Percentiles rank a stretch among this genome's conserved stretches.
Conservation (phyloP, 2,113 vertebrate species). For the Triplophysa siluroides region DNA sequence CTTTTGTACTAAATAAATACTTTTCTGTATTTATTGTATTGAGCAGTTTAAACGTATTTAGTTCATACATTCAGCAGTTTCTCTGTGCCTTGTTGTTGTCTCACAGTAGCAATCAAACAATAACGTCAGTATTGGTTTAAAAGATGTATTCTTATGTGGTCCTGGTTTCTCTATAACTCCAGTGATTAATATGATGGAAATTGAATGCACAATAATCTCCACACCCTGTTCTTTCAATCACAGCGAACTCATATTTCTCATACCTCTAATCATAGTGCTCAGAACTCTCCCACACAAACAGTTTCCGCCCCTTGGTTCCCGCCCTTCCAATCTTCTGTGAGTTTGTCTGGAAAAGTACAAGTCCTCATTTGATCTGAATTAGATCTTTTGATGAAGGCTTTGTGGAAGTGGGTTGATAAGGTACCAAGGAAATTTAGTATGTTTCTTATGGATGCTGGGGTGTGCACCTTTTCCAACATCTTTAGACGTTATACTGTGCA, state of each 20-base stretch:
- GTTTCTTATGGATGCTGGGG: slow-evolving; percentile 40
- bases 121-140: not conserved
- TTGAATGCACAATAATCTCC: slow-evolving; percentile 36
- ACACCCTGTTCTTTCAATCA: slow-evolving; percentile 49
- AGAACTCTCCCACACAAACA: slow-evolving; percentile 40
- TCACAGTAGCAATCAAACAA: not conserved
- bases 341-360: slow-evolving; percentile 35
- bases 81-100: not conserved
- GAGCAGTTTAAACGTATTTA: not conserved
- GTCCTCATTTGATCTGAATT: slow-evolving; percentile 48
- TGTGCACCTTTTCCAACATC: slow-evolving; percentile 44
- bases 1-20: no score
- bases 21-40: no score
- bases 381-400: slow-evolving; percentile 41
- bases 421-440: slow-evolving; percentile 26
- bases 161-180: slow-evolving; percentile 33
- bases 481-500: slow-evolving; percentile 40
- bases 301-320: slow-evolving; percentile 43
- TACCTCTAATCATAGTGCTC: slow-evolving; percentile 35
- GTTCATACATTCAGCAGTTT: not conserved
- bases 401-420: slow-evolving; percentile 42
- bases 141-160: slow-evolving; percentile 7
- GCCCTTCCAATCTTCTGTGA: slow-evolving; percentile 26
- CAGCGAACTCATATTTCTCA: slow-evolving; percentile 36
- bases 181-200: slow-evolving; percentile 32